Conservation (phyloP, 2,113 vertebrate species). For the Xiphias gladius region DNA sequence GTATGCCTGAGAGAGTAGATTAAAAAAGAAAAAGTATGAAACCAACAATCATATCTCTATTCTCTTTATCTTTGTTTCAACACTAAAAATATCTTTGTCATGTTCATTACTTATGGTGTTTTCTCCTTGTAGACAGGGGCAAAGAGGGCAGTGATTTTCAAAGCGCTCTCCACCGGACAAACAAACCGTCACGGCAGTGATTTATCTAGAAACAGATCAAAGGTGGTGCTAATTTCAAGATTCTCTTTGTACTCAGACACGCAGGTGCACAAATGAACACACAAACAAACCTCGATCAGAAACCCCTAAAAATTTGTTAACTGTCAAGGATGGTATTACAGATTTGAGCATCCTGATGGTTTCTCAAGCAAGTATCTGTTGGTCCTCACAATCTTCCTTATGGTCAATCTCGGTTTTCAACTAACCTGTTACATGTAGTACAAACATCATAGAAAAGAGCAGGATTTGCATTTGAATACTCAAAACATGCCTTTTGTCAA, state of each 20-base stretch:
- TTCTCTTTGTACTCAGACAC: constrained; percentile 57
- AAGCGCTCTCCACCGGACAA: constrained; percentile 50
- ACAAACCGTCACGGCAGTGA: constrained; percentile 40
- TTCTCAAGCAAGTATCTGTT: not conserved
- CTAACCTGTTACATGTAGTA: not conserved
- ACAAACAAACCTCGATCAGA: constrained; percentile 16
- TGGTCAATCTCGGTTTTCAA: not conserved
- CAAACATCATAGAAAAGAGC: not conserved
- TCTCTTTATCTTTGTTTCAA: constrained; percentile 20
- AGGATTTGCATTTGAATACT: not conserved
- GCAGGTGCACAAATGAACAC: constrained; percentile 48
- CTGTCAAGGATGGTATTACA: constrained; percentile 13
- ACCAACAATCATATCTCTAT: not conserved
- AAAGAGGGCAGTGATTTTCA: constrained; percentile 56
- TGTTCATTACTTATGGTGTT: not conserved
- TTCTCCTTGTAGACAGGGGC: constrained; percentile 10
- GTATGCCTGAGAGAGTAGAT: not conserved
- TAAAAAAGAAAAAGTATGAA: not conserved
- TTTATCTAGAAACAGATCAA: constrained; percentile 67
- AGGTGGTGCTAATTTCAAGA: constrained; percentile 59
- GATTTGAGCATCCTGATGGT: not conserved
- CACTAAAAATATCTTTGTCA: constrained; percentile 12
- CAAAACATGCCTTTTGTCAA: not conserved
- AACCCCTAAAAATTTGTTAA: not conserved
- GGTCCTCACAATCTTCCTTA: not conserved